These are phyloP conservation scores for Seriola rivoliana DNA, from an alignment of 2,113 vertebrate species.

Conservation along the genomic window DNA sequence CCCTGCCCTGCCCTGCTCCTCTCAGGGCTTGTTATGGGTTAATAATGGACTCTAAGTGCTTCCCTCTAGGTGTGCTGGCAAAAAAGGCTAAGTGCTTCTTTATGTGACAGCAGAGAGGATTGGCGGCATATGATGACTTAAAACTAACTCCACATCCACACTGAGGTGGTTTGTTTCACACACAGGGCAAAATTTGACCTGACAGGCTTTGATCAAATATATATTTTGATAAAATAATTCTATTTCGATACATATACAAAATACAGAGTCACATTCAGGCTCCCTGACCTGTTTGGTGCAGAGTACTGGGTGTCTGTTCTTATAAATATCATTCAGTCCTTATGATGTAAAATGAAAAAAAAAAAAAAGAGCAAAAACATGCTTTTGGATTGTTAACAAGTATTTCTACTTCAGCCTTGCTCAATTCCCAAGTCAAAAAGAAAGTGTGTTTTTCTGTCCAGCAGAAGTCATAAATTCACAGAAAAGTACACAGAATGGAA, in stretches of 20 bases:
- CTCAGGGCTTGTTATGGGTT: slow-evolving; percentile 59
- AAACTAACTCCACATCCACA: not conserved
- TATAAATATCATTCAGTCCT: not conserved
- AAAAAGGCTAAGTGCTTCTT: slow-evolving; percentile 56
- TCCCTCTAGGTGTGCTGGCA: slow-evolving; percentile 47
- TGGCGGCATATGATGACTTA: slow-evolving; percentile 18
- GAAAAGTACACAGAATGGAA: slow-evolving; percentile 34
- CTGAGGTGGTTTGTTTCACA: not conserved
- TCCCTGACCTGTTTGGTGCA: not conserved
- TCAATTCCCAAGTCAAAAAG: slow-evolving; percentile 4
- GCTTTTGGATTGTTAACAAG: slow-evolving; percentile 1
- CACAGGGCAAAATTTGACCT: not conserved
- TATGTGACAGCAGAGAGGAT: slow-evolving; percentile 55
- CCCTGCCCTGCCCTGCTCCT: slow-evolving; percentile 36
- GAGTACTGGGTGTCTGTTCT: not conserved
- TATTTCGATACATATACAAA: not conserved
- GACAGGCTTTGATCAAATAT: not conserved
- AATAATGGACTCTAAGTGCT: slow-evolving; percentile 75
- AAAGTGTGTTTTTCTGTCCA: not conserved
- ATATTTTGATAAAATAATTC: slow-evolving; percentile 1
- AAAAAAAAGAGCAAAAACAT: not conserved
- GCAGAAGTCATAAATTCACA: not conserved
- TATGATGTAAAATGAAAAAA: not conserved
- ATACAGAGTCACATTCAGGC: not conserved
- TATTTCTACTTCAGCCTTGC: slow-evolving; percentile 8